Evolutionary conservation across 1,140 invertebrate species (phyloP).

Genomic region (Solenopsis fugax): DNA sequence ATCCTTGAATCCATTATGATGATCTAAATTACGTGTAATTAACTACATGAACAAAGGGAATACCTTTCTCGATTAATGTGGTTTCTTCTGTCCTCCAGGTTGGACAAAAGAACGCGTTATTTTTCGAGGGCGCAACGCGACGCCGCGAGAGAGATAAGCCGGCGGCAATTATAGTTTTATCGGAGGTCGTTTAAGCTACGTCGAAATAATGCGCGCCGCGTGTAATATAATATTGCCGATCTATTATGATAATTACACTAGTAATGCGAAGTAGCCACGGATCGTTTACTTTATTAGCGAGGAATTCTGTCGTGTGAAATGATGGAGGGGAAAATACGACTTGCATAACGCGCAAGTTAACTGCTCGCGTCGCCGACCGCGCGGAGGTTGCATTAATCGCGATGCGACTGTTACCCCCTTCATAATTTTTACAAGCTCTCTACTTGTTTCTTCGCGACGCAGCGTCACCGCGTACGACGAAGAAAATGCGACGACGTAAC

Average conservation of each 20-base stretch:
- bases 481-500: slow-evolving; percentile 26
- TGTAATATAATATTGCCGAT: slow-evolving; percentile 35
- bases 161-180: slow-evolving; percentile 26
- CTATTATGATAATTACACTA: slow-evolving; percentile 10
- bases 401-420: neutral
- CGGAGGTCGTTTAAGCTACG: neutral
- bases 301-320: slow-evolving; percentile 4
- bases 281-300: neutral
- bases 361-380: neutral
- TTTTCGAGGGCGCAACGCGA: slow-evolving; percentile 21
- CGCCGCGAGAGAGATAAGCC: neutral
- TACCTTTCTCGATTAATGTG: slow-evolving; percentile 36
- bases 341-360: slow-evolving; percentile 17
- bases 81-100: slow-evolving; percentile 21
- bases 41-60: slow-evolving; percentile 42
- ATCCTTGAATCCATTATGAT: slow-evolving; percentile 28
- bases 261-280: neutral
- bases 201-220: neutral
- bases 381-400: slow-evolving; percentile 40
- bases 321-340: neutral
- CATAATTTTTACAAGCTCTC: slow-evolving; percentile 8
- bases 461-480: slow-evolving; percentile 11
- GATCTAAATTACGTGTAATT: slow-evolving; percentile 56
- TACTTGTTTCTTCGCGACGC: neutral
- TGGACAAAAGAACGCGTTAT: slow-evolving; percentile 48